Conservation (phyloP, 2,797 vertebrate species). For the Sebastes oblongus region DNA sequence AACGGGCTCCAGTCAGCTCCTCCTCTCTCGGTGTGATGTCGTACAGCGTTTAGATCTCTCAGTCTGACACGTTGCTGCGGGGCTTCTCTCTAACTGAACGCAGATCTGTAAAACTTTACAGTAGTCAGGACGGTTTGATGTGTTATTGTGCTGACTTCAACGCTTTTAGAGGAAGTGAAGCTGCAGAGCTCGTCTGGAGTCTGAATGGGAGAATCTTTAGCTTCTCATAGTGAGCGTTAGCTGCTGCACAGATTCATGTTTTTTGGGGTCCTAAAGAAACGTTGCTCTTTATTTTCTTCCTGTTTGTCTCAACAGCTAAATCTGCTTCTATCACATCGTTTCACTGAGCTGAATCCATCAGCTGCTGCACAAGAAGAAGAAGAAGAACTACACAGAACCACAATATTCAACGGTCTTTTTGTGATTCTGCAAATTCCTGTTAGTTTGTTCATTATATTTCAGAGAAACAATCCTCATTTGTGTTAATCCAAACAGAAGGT, state of each 20-base stretch:
- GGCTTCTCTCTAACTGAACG: slow-evolving; percentile 44
- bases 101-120: slow-evolving; percentile 48
- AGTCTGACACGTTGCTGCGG: slow-evolving; percentile 43
- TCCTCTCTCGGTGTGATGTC: not conserved
- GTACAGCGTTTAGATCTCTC: too few species aligned
- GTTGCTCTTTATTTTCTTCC: not conserved
- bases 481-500: too few species aligned
- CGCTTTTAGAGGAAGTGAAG: slow-evolving; percentile 34
- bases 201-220: not conserved
- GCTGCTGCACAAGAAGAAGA: not conserved
- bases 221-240: too few species aligned
- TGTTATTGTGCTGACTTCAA: slow-evolving; percentile 59
- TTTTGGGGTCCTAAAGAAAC: not conserved
- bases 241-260: not conserved
- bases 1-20: not conserved
- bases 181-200: not conserved
- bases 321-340: too few species aligned
- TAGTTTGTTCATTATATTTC: too few species aligned
- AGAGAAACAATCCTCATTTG: too few species aligned
- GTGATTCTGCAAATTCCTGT: too few species aligned
- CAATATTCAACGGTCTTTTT: too few species aligned
- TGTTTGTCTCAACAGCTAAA: too few species aligned
- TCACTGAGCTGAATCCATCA: not conserved
- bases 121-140: slow-evolving; percentile 38
- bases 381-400: too few species aligned